A percentile compares a stretch with the other conserved stretches of the same genome.
phyloP scores from a whole-genome alignment of 1,140 invertebrate species.

The Riptortus pedestris region DNA sequence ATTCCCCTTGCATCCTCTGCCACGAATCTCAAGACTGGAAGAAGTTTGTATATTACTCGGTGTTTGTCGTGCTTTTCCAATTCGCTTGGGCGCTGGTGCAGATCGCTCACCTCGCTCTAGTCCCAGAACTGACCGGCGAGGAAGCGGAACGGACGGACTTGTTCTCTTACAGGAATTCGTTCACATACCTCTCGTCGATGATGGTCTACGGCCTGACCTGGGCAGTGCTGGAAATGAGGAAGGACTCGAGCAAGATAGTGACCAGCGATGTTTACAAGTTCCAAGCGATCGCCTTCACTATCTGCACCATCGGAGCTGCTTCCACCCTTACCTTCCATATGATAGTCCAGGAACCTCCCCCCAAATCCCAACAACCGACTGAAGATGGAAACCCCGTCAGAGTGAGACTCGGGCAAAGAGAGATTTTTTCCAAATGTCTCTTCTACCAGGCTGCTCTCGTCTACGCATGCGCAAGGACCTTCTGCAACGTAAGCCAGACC shows the following conservation, averaged over 20 bases:
- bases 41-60: constrained; percentile 75
- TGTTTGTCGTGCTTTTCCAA: constrained; percentile 89
- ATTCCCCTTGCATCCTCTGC: constrained; percentile 68
- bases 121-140: constrained; percentile 59
- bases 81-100: constrained; percentile 92
- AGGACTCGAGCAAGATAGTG: constrained; percentile 34
- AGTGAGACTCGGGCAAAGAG: constrained; percentile 6
- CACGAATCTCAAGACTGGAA: constrained; percentile 50
- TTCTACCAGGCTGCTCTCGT: constrained; percentile 45
- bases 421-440: constrained; percentile 11
- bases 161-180: constrained; percentile 68
- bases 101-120: constrained; percentile 82
- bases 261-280: constrained; percentile 20
- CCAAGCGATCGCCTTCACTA: constrained; percentile 53
- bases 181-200: constrained; percentile 60
- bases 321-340: constrained; percentile 69
- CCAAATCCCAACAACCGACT: constrained; percentile 30
- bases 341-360: constrained; percentile 51
- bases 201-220: constrained; percentile 54
- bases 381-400: background rate
- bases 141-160: constrained; percentile 72
- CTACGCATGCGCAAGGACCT: constrained; percentile 82
- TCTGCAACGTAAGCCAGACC: constrained; percentile 82
- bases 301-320: constrained; percentile 55
- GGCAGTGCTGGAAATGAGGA: constrained; percentile 42